These are phyloP conservation scores for Halcyon chelicuti DNA, from an alignment of 2,797 vertebrate species.

Conservation along the genomic window DNA sequence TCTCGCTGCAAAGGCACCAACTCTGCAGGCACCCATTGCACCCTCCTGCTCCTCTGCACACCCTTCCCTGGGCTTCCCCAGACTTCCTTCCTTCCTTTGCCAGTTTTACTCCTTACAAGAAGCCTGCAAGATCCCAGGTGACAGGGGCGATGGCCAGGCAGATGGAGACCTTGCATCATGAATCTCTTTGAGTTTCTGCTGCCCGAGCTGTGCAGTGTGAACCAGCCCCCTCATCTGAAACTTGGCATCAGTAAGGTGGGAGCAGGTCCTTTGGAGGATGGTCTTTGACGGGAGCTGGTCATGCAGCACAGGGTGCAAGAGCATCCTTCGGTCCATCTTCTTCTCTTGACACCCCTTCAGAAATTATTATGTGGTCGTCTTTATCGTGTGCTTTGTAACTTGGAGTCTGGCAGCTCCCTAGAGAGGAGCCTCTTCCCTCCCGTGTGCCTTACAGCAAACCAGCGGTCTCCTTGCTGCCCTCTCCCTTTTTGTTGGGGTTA, in stretches of 20 bases:
- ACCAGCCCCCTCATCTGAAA: neutral
- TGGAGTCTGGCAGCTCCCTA: neutral
- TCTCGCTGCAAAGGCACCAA: neutral
- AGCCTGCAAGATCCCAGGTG: neutral
- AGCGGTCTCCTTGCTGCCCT: neutral
- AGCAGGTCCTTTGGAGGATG: neutral
- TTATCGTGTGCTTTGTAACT: neutral
- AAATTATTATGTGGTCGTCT: neutral
- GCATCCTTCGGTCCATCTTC: neutral
- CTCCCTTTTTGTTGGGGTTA: neutral
- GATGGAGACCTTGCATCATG: neutral
- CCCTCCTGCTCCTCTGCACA: neutral
- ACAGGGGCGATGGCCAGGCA: neutral
- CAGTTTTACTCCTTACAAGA: neutral
- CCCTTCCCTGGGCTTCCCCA: neutral
- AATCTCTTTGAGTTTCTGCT: neutral
- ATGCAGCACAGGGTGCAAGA: neutral
- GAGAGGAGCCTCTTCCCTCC: neutral
- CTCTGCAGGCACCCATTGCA: neutral
- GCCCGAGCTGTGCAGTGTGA: neutral
- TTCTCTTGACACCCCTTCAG: neutral
- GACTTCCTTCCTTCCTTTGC: neutral
- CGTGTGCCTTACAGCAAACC: neutral
- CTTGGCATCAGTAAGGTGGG: accelerated
- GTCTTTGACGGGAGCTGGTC: neutral